A percentile compares a stretch with the other conserved stretches of the same genome.
These are phyloP conservation scores for Macrostomum lignano DNA, from an alignment of 1,140 invertebrate species.

Conservation along the genomic window DNA sequence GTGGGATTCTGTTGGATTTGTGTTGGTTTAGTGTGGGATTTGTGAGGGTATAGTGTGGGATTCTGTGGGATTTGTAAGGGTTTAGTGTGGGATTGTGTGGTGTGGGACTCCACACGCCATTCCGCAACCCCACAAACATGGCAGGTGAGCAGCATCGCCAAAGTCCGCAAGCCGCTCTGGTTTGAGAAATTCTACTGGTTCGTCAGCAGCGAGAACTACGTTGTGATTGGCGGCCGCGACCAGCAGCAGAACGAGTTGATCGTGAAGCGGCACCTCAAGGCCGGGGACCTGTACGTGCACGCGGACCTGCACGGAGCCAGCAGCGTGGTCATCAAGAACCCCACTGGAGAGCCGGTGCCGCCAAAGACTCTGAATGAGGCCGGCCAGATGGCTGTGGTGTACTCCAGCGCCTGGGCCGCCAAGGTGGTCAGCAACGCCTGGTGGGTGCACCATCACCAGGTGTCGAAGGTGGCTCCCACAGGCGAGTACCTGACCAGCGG, in stretches of 20 bases:
- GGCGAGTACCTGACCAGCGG: constrained; percentile 80
- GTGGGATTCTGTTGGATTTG: too few relatives aligned
- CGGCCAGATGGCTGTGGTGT: constrained; percentile 77
- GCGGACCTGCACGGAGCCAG: constrained; percentile 73
- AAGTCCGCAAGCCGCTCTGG: constrained; percentile 47
- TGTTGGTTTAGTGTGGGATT: too few relatives aligned
- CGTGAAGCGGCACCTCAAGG: constrained; percentile 38
- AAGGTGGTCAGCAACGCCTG: constrained; percentile 74
- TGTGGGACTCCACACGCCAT: too few relatives aligned
- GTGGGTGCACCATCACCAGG: constrained; percentile 79
- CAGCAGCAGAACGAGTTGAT: constrained; percentile 89
- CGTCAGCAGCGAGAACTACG: constrained; percentile 83
- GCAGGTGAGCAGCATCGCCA: constrained; percentile 69
- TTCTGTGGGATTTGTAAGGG: too few relatives aligned
- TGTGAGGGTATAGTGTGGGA: too few relatives aligned
- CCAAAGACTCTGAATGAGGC: constrained; percentile 84
- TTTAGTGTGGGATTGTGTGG: too few relatives aligned
- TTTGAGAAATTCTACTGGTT: constrained; percentile 96
- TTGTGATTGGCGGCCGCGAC: constrained; percentile 78
- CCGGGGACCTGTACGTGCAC: constrained; percentile 29
- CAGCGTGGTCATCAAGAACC: constrained; percentile 75
- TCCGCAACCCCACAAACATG: too few relatives aligned
- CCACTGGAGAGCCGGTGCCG: constrained; percentile 34
- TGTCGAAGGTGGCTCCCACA: constrained; percentile 85
- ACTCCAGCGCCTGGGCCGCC: constrained; percentile 81